Evolutionary conservation across 35 echinoderm and acorn worm genomes (phyloP), one percentile per base, ranked within the genome.

Genomic region (Ptychodera flava): DNA sequence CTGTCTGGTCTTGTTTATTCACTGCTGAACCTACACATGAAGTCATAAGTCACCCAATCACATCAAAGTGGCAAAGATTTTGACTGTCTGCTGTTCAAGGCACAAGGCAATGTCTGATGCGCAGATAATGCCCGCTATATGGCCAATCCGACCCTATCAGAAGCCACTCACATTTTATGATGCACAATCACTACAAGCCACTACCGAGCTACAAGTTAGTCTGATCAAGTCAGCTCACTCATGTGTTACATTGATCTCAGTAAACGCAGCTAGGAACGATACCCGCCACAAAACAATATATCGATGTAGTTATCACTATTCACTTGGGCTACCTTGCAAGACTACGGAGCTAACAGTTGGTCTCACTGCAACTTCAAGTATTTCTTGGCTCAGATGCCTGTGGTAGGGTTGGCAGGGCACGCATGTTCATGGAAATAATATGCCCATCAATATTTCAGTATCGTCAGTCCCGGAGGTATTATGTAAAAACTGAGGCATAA

Each of bases 401-500:
- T 64, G 45, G 45, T 64, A 64, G 45, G 45, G 45, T 64, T 64
- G 45, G 45, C 45, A 64, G 45, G 45, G 45, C 45, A 64, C 45
- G 45, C 45, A 64, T 64, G 45, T 64, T 64, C 45, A 64, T 64
- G 45, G 45, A 64, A 64, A 64, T 64, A 64, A 64, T 64, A 64
- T 64, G 45, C 45, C 45, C 45, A 64, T 64, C 45, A 64, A 64
- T 64, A 64, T 64, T 64, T 64, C 45, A 64, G 45, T 64, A 22
- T 64, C 45, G 45, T 64, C 45, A 64, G 6, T 64, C 45, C 45
- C 45, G 6, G 45, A 64, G 45, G 45, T 64, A 64, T 64, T 64
- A 64, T 64, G 45, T 64, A 64, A 64, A 64, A 64, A 64, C 45
- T 64, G 45, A 64, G 45, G 45, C 45, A 64, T 64, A 64, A 64